Evolutionary conservation across 2,113 vertebrate genomes (phyloP).

Genomic region (Carlito syrichta): DNA sequence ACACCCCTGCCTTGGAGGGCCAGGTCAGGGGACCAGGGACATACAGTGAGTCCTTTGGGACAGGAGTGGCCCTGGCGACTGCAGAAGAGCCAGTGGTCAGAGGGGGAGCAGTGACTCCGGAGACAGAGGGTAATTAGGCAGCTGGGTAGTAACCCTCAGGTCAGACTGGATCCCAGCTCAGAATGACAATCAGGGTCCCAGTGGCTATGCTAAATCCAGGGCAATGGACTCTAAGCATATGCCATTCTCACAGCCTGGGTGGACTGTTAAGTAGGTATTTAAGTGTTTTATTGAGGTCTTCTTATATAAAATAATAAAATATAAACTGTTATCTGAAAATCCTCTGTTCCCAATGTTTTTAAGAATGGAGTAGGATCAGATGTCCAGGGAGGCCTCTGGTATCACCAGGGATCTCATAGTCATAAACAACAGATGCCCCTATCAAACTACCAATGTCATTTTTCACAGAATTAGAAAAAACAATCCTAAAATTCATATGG

Average conservation of each 20-base stretch:
- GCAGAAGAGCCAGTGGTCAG: too few relatives aligned
- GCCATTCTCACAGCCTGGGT: not conserved
- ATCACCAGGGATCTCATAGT: not conserved
- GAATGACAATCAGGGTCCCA: not conserved
- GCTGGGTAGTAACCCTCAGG: not conserved
- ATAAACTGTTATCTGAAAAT: not conserved
- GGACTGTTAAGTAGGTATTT: accelerated
- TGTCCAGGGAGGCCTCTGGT: not conserved
- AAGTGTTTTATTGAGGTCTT: not conserved
- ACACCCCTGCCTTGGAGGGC: too few relatives aligned
- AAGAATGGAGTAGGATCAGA: not conserved
- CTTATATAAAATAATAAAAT: not conserved
- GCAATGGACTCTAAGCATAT: not conserved
- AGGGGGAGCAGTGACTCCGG: not conserved
- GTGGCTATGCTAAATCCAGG: not conserved
- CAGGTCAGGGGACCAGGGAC: not conserved
- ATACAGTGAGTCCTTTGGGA: not conserved
- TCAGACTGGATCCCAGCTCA: not conserved
- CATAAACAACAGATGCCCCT: too few relatives aligned
- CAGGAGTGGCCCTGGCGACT: not conserved
- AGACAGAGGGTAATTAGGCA: not conserved
- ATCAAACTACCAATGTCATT: too few relatives aligned
- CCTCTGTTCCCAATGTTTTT: not conserved
- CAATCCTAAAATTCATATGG: too few relatives aligned
- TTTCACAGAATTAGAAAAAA: too few relatives aligned